Base-by-base conservation (phyloP, 2,888 invertebrate species). In the Heterodera filipjevi region DNA sequence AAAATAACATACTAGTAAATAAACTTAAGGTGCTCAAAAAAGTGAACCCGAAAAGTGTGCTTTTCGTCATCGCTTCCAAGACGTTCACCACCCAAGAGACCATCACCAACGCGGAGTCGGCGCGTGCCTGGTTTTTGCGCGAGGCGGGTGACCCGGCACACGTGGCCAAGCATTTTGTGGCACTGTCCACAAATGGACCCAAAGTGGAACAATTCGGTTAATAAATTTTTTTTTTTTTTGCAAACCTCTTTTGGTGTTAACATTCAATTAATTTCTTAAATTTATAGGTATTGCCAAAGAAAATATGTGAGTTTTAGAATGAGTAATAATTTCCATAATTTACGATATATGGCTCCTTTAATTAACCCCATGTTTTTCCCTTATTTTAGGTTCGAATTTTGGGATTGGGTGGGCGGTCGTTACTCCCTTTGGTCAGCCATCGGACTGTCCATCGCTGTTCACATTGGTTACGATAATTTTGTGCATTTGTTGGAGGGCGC, bases 371-470 rank as follows among this genome's bases (percentile, higher is more conserved):
- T 19, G 16, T 49, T 12, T 49, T 19, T 12, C 19, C 46, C 46
- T 49, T 49, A 19, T 59, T 53, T 6, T 59, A 59, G 59, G 59
- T 99, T 99, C 91, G 97, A 94, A 33, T 99, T 99, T 91, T 99
- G 99, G 98, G 99, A 99, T 91, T 99, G 98, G 97, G 99, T 99
- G 70, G 99, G 99, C 53, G 99, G 99, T 85, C 93, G 99, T 89
- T 95, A 92, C 89, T 99, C 98, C 0, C 91, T 99, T 16, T 99
- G 99, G 99, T 99, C 98, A 0, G 99, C 99, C 5, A 99, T 99
- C 90, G 99, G 99, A 59, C 92, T 99, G 32, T 96, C 97, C 5
- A 97, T 99, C 90, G 94, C 94, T 6, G 91, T 98, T 64, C 93
- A 94, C 86, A 93, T 99, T 90, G 99, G 92, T 59, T 96, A 93